These are phyloP conservation scores for Auanema sp. DNA, from an alignment of 2,888 invertebrate genomes.

Conservation along the genomic window DNA sequence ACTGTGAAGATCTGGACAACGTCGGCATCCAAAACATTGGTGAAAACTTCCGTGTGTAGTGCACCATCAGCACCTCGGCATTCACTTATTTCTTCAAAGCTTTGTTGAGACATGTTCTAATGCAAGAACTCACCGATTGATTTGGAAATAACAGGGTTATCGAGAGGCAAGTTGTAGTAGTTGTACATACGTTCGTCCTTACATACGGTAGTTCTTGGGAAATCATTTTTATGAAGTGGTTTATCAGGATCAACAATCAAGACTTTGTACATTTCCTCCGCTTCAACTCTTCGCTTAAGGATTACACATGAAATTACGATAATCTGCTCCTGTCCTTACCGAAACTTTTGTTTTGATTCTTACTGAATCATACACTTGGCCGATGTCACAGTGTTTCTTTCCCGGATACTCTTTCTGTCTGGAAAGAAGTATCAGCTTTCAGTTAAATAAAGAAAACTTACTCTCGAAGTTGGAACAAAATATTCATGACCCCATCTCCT, in stretches of 20 bases:
- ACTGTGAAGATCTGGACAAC: slow-evolving; percentile 45
- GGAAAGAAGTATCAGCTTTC: slow-evolving; percentile 20
- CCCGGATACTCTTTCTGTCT: slow-evolving; percentile 29
- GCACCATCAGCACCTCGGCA: slow-evolving; percentile 24
- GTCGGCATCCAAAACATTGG: slow-evolving; percentile 39
- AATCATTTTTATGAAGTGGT: slow-evolving; percentile 20
- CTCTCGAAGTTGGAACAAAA: slow-evolving; percentile 38
- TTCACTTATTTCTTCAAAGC: slow-evolving; percentile 38
- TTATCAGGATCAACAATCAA: slow-evolving; percentile 43
- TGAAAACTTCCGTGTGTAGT: slow-evolving; percentile 30
- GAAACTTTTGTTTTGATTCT: slow-evolving; percentile 15
- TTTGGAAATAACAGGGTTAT: too few species aligned
- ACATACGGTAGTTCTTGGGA: too few species aligned
- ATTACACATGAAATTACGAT: too few species aligned
- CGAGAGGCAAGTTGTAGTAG: too few species aligned
- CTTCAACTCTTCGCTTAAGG: slow-evolving; percentile 53
- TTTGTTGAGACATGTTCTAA: background rate
- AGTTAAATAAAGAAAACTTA: slow-evolving; percentile 19
- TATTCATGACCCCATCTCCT: slow-evolving; percentile 27
- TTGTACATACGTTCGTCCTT: too few species aligned
- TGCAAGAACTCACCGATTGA: too few species aligned
- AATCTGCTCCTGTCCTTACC: background rate
- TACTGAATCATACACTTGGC: slow-evolving; percentile 23
- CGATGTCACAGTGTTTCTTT: slow-evolving; percentile 29
- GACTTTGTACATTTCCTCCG: slow-evolving; percentile 51